phyloP scores from a whole-genome alignment of 2,888 invertebrate genomes.

The Branchipolynoe longqiensis region DNA sequence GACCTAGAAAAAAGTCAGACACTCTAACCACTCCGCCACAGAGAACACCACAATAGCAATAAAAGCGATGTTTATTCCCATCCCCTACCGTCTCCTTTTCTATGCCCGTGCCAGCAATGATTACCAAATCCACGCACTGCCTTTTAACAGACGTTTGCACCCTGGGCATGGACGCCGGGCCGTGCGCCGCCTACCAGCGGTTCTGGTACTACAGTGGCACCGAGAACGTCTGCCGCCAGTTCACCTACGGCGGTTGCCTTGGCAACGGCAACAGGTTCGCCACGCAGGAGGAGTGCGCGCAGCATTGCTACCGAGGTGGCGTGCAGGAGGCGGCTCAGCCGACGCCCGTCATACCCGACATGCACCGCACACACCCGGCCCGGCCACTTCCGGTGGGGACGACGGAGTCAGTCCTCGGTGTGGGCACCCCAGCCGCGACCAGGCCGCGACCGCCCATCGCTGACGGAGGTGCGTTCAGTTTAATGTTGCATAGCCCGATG shows the following conservation, averaged over 20 bases:
- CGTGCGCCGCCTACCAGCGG: constrained; percentile 75
- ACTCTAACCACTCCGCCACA: too few relatives aligned
- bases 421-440: too few relatives aligned
- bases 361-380: not conserved
- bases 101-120: too few relatives aligned
- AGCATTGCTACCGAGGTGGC: constrained; percentile 11
- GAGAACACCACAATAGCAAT: too few relatives aligned
- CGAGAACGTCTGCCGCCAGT: constrained; percentile 87
- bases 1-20: too few relatives aligned
- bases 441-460: too few relatives aligned
- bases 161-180: constrained; percentile 88
- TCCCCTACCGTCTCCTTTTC: too few relatives aligned
- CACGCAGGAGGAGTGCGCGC: constrained; percentile 90
- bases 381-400: not conserved
- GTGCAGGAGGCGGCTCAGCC: not conserved
- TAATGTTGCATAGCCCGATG: too few relatives aligned
- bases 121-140: too few relatives aligned
- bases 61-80: too few relatives aligned
- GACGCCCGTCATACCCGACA: too few relatives aligned
- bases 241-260: constrained; percentile 85
- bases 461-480: too few relatives aligned
- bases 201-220: constrained; percentile 78
- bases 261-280: constrained; percentile 85
- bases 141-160: constrained; percentile 85
- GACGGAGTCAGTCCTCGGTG: not conserved